Evolutionary conservation across 2,888 invertebrate species (phyloP), one percentile per base, ranked within the genome.

Genomic region (Hedychridium roseum): DNA sequence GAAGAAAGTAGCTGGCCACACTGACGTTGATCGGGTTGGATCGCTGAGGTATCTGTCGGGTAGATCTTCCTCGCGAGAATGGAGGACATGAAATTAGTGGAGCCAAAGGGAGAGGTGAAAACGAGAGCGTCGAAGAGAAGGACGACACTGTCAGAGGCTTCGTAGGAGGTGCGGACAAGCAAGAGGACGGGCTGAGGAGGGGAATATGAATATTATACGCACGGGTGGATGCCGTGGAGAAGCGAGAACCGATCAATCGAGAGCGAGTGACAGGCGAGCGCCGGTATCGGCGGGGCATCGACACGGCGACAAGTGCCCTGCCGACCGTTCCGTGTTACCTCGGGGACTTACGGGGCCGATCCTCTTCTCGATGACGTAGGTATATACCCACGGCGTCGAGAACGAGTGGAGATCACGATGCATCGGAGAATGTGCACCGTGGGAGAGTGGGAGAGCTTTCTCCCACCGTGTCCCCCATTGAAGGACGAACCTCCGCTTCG

Each of bases 171-270:
- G 14, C 9, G 16, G 23, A 9, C 17, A 18, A 32, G 15, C 16
- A 11, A 27, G 17, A 12, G 23, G 23, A 23, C 23, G 5, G 27
- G 9, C 12, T 12, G 27, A 11, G n/a, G n/a, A n/a, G n/a, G n/a
- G n/a, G n/a, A n/a, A n/a, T n/a, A n/a, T n/a, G n/a, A n/a, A n/a
- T n/a, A n/a, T n/a, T n/a, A n/a, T n/a, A n/a, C n/a, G n/a, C n/a
- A n/a, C n/a, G 34, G 41, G 43, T 27, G 35, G 47, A 46, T 30
- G 30, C 27, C 27, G 39, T 23, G 53, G 49, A 37, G 50, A 59
- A 60, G 56, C 47, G 67, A 70, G 67, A 62, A 68, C 53, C 71
- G 67, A 74, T 74, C 74, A 68, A 74, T 74, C 71, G 68, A 70
- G 62, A 61, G 54, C 58, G 63, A 65, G 63, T 70, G 74, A 72